Base-by-base conservation (phyloP, 2,797 vertebrate species). In the Chaetodon trifasciatus region DNA sequence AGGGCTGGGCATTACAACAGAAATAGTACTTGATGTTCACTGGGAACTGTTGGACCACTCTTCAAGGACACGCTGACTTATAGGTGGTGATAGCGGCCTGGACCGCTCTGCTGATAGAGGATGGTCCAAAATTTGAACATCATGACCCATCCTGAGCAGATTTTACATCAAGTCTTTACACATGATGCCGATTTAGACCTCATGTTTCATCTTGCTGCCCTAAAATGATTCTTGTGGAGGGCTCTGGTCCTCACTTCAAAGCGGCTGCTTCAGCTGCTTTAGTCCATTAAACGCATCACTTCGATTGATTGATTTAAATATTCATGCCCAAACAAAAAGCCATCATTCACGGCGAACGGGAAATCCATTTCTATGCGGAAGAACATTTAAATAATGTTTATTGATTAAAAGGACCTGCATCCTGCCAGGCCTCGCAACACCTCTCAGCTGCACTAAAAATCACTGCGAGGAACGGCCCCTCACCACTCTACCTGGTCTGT, bases 401-500 rank as follows among this genome's bases (percentile, higher is more conserved):
- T 70, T 61, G 65, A 78, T 74, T 37, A 8, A 53, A 53, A 39
- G 6, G 42, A 56, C 0, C 42, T 11, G 60, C 42, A 23, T 37
- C 1, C 5, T 16, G 44, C 68, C 35, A 42, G 46, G 37, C 46
- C 19, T 69, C 3, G 3, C 56, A 55, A 4, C 42, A 5, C 7
- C 46, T 44, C 40, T 23, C 42, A 42, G 19, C 65, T 21, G 40
- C 39, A 19, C n/a, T 50, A 17, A 2, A 2, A 57, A 46, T 0
- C 40, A n/a, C 28, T 9, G 55, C 19, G 39, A 42, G 32, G 8
- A 52, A 74, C 0, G 2, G 17, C 23, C 35, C 57, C 23, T 40
- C 17, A 60, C 44, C 11, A 21, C 49, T 62, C 66, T 95, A 99
- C 98, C 96, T 98, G 79, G 96, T 94, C 92, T 97, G 97, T 79